These are phyloP conservation scores for Tetragonula clypearis DNA, from an alignment of 1,140 invertebrate species.

Conservation along the genomic window DNA sequence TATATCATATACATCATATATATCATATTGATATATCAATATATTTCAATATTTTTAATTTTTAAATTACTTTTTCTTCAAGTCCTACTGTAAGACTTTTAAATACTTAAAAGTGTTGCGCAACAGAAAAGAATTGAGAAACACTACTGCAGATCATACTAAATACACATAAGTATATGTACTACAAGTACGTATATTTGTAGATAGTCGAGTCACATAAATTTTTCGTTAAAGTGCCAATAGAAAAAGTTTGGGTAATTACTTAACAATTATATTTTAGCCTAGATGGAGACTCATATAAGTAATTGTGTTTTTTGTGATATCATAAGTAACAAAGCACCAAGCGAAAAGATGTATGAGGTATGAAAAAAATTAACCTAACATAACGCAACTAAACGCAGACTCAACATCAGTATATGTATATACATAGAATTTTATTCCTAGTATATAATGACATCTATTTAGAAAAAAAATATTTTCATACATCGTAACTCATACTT, in stretches of 20 bases:
- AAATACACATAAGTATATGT: neutral
- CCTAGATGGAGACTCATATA: conserved; percentile 45
- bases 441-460: neutral
- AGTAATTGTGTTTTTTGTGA: conserved; percentile 88
- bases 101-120: too few relatives aligned
- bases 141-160: too few relatives aligned
- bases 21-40: too few relatives aligned
- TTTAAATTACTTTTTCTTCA: too few relatives aligned
- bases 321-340: conserved; percentile 84
- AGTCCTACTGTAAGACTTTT: too few relatives aligned
- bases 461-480: neutral
- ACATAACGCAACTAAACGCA: neutral
- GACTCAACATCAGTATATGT: neutral
- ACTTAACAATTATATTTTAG: neutral
- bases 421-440: neutral
- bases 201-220: neutral
- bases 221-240: neutral
- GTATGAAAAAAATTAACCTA: conserved; percentile 63
- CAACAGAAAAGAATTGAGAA: too few relatives aligned
- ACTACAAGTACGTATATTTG: neutral
- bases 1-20: neutral
- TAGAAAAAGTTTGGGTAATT: neutral
- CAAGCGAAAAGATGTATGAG: conserved; percentile 82
- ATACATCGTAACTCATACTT: neutral
- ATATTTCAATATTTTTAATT: too few relatives aligned